A percentile compares a stretch with the other conserved stretches of the same genome.
phyloP scores from a whole-genome alignment of 2,113 vertebrate genomes.

The Pelvicachromis taeniatus region DNA sequence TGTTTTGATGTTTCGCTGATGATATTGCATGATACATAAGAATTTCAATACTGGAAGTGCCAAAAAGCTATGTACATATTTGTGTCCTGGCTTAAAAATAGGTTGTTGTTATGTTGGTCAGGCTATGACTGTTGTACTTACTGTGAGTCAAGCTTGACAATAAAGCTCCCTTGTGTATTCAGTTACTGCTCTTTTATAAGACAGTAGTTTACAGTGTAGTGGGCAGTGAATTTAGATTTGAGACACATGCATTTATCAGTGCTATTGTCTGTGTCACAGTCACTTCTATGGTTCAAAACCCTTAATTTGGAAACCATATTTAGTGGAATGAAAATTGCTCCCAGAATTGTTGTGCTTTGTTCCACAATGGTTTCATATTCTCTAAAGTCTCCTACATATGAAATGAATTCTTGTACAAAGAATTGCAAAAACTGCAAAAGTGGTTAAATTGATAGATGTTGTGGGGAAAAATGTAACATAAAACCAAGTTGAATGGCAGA shows the following conservation, averaged over 20 bases:
- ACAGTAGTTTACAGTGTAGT: background rate
- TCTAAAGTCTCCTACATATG: background rate
- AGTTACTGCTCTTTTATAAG: background rate
- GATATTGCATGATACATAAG: background rate
- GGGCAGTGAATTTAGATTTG: background rate
- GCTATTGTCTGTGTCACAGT: background rate
- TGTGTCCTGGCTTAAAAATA: background rate
- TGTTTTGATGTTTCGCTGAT: background rate
- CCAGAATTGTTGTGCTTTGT: background rate
- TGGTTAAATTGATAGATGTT: background rate
- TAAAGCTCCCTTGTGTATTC: background rate
- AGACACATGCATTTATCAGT: background rate
- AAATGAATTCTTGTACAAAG: background rate
- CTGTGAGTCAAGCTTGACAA: background rate
- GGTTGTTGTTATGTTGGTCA: background rate
- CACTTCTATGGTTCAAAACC: background rate
- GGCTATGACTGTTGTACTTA: background rate
- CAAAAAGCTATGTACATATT: background rate
- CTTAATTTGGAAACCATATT: background rate
- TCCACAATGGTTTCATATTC: background rate
- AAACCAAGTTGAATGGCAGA: background rate
- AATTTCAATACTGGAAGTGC: background rate
- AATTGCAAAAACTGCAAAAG: background rate
- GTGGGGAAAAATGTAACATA: background rate
- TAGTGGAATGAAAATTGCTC: background rate